Conservation (phyloP, 2,113 vertebrate genomes). For the Phylloscopus trochilus region DNA sequence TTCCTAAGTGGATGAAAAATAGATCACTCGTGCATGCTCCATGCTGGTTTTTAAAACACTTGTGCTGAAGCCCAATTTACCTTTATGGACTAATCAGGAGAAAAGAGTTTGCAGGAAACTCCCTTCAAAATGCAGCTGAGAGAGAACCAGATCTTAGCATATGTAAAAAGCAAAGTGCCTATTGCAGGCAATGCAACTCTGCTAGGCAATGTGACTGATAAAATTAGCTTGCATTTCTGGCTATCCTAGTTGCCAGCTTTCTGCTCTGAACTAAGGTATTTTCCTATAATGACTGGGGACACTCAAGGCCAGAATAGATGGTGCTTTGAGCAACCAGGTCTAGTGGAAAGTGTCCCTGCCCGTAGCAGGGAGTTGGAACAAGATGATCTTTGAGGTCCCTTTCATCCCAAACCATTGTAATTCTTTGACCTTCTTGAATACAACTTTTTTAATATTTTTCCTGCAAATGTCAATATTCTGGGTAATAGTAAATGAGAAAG, state of each 20-base stretch:
- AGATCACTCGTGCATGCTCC: neutral
- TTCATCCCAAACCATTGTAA: neutral
- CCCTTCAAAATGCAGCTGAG: neutral
- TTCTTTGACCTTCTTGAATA: neutral
- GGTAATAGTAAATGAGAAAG: neutral
- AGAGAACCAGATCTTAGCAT: neutral
- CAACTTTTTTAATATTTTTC: neutral
- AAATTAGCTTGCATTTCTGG: neutral
- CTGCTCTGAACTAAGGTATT: neutral
- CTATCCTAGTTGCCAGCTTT: neutral
- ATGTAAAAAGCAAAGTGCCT: neutral
- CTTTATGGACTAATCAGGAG: constrained; percentile 13
- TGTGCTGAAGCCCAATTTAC: constrained; percentile 3
- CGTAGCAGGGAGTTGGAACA: neutral
- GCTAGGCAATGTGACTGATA: neutral
- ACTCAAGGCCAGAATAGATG: neutral
- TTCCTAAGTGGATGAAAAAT: constrained; percentile 47
- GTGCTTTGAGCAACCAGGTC: neutral
- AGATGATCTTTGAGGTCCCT: neutral
- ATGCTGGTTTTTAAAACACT: constrained; percentile 39
- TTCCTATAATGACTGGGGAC: neutral
- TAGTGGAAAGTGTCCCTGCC: neutral
- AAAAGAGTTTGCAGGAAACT: neutral
- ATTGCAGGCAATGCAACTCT: neutral
- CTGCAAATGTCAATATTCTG: neutral